Evolutionary conservation across 2,113 vertebrate genomes (phyloP), one percentile per base, ranked within the genome.

Genomic region (Burhinus bistriatus): DNA sequence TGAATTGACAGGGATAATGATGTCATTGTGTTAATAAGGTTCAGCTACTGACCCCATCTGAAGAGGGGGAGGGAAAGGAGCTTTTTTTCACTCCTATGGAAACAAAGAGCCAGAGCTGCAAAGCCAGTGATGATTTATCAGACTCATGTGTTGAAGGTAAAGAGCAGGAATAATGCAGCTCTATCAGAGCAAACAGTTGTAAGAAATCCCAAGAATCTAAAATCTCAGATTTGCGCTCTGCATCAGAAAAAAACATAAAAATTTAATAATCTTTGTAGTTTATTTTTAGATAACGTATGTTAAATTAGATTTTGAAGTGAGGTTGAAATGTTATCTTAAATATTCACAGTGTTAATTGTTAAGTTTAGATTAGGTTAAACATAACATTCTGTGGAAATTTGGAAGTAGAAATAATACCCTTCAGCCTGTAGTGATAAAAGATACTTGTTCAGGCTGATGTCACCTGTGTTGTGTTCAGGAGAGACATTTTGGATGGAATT

Each of bases 221-320:
- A 89, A 83, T 42, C 14, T n/a, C 70, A 62, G 3, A 64, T 45
- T 36, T 26, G 27, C 59, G 22, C 58, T 90, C 34, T 12, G 1
- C 58, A 38, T 45, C 15, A 4, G 62, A 32, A 76, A 42, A 42
- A 83, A 93, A 68, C 95, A 96, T 98, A 96, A 84, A 51, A 62
- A 40, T 12, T 55, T 44, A n/a, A 73, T 81, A 15, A 5, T 61
- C 20, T 70, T 70, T 70, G 12, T 57, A 65, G 15, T n/a, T 58
- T 20, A 2, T 17, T 47, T 80, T 49, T 40, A 83, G 70, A 20
- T 58, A 30, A 18, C 8, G 2, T 32, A 6, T 0, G 4, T 16
- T 36, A 38, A 22, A 7, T 61, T 34, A 70, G 27, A 54, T 87
- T 92, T 78, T 81, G 42, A 73, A 70, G 19, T 3, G 45, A 66